Evolutionary conservation across 2,797 vertebrate genomes (phyloP), one percentile per base, ranked within the genome.

Genomic region (Momotus momota): DNA sequence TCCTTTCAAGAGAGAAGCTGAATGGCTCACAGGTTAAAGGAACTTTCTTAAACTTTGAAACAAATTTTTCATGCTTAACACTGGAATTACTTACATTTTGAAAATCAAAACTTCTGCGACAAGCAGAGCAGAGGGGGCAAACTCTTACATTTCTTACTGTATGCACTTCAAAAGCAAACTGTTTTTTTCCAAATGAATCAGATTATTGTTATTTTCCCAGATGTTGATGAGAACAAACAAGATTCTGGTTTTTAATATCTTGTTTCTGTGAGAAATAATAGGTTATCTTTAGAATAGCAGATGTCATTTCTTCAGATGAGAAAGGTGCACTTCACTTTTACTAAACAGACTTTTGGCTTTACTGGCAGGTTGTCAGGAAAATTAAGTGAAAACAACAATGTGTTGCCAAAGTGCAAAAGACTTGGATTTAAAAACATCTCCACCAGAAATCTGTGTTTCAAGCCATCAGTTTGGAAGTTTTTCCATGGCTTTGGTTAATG

Each of bases 311-410:
- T 95, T 95, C 57, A 69, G 35, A 93, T 78, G 80, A 86, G 78
- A 80, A 86, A 92, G 70, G 60, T 91, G 41, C 38, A 57, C 25
- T 92, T 87, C 72, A 27, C 41, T 89, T 90, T 61, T 85, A 17
- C 81, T 93, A 82, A 93, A 61, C 26, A 80, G 33, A 54, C 23
- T 81, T 95, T 51, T 65, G 90, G 55, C 66, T 90, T 81, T 70
- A 80, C 67, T 94, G 95, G 82, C 78, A 61, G 12, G 7, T 35
- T 70, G 55, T 93, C 85, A 93, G 90, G 91, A 96, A 91, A 96
- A 92, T 77, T 70, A 86, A 92, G 67, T 80, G 86, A 93, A 86
- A 93, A 81, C 2, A 19, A 73, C 57, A 66, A 35, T 26, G 8
- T 3, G 1, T 67, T 94, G 93, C 83, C 90, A 92, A 88, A 94